phyloP scores from a whole-genome alignment of 1,140 invertebrate species.

The Metopolophium dirhodum region DNA sequence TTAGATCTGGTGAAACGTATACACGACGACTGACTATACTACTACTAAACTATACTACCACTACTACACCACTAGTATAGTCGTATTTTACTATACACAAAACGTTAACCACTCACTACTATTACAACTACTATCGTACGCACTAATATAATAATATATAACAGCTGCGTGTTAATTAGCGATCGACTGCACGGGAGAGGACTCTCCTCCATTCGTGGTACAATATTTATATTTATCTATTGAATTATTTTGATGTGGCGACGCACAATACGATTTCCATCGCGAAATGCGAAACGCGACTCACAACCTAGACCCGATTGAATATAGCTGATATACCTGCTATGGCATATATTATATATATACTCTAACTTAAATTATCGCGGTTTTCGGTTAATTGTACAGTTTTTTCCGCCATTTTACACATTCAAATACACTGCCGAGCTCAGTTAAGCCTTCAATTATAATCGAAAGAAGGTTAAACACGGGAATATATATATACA shows the following conservation, averaged over 20 bases:
- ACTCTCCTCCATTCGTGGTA: background rate
- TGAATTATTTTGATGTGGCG: background rate
- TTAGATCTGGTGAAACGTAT: conserved; percentile 43
- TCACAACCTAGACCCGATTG: conserved; percentile 23
- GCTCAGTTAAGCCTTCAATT: conserved; percentile 18
- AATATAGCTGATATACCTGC: background rate
- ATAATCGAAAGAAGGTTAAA: conserved; percentile 36
- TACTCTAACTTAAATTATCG: background rate
- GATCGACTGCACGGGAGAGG: background rate
- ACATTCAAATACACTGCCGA: background rate
- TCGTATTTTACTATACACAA: conserved; percentile 2
- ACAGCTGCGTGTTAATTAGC: background rate
- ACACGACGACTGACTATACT: background rate
- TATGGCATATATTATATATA: background rate
- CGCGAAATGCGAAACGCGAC: no score
- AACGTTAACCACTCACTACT: conserved; percentile 13
- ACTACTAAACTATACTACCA: conserved; percentile 12
- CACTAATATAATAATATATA: background rate
- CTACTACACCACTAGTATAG: conserved; percentile 4
- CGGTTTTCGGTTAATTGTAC: conserved; percentile 9
- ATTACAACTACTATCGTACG: background rate
- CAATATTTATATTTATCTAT: background rate
- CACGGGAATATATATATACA: background rate
- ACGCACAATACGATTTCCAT: background rate
- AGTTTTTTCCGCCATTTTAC: background rate